Conservation (phyloP, 2,113 vertebrate species). For the Tauraco erythrolophus region DNA sequence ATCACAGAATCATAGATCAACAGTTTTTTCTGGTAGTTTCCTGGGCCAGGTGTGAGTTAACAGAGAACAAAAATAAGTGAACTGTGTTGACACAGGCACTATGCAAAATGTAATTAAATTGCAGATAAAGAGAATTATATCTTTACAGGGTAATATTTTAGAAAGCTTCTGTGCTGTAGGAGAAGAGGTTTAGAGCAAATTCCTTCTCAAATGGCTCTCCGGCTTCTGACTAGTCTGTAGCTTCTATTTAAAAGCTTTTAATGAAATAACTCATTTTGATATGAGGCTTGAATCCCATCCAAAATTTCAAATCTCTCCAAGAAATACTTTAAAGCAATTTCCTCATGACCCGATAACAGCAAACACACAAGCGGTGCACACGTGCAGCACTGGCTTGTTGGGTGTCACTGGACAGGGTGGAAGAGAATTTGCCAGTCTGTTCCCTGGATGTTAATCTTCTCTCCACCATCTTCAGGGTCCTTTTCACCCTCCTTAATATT, state of each 20-base stretch:
- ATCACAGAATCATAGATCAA: too few relatives aligned
- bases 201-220: constrained; percentile 47
- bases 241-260: constrained; percentile 72
- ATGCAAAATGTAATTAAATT: constrained; percentile 70
- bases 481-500: background rate
- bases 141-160: constrained; percentile 71
- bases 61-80: constrained; percentile 24
- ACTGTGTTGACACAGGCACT: constrained; percentile 40
- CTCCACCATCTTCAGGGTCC: background rate
- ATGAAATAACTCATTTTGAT: constrained; percentile 74
- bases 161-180: constrained; percentile 58
- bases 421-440: background rate
- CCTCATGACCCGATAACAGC: constrained; percentile 62
- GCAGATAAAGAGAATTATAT: constrained; percentile 72
- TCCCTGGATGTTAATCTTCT: background rate
- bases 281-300: constrained; percentile 69
- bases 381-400: background rate
- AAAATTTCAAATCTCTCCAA: constrained; percentile 53
- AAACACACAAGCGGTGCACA: constrained; percentile 58
- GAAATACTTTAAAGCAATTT: constrained; percentile 71
- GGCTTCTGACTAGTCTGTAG: background rate
- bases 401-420: background rate
- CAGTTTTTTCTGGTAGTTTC: background rate
- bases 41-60: constrained; percentile 5
- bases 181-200: constrained; percentile 64